Evolutionary conservation across 1,140 invertebrate species (phyloP).

Genomic region (Drosophila sproati): DNA sequence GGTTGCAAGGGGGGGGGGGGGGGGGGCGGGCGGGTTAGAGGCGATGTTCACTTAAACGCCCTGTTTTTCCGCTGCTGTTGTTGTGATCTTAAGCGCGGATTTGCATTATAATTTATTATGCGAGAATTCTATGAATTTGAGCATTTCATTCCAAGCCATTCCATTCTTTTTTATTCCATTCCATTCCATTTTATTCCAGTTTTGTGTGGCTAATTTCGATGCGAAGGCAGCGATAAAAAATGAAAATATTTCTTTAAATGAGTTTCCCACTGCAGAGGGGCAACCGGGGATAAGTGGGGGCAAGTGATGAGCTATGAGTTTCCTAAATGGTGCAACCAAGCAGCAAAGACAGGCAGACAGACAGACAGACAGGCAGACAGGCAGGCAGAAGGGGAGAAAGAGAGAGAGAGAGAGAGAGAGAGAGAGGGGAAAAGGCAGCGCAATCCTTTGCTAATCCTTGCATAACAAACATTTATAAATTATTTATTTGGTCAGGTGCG

Average conservation of each 20-base stretch:
- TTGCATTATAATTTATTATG: conserved; percentile 78
- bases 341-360: not conserved
- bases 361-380: not conserved
- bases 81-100: conserved; percentile 65
- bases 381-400: not conserved
- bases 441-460: conserved; percentile 61
- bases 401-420: not conserved
- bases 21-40: not conserved
- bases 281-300: not conserved
- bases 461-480: conserved; percentile 58
- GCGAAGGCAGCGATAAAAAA: conserved; percentile 51
- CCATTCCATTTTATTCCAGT: not conserved
- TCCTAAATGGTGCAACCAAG: conserved; percentile 3
- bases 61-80: conserved; percentile 49
- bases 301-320: not conserved
- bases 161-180: conserved; percentile 9
- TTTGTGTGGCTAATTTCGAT: conserved; percentile 70
- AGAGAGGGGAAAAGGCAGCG: conserved; percentile 28
- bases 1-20: not conserved
- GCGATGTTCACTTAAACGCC: conserved; percentile 52
- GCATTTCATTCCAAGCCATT: conserved; percentile 23
- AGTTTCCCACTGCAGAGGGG: conserved; percentile 40
- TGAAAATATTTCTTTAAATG: conserved; percentile 57
- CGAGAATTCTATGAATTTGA: conserved; percentile 65
- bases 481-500: conserved; percentile 52